Percentiles rank a stretch among this genome's conserved stretches.
phyloP scores from a whole-genome alignment of 30 jellyfish, hydroid and myxozoan genomes.

The Aurelia aurita complex sp. Pacific region DNA sequence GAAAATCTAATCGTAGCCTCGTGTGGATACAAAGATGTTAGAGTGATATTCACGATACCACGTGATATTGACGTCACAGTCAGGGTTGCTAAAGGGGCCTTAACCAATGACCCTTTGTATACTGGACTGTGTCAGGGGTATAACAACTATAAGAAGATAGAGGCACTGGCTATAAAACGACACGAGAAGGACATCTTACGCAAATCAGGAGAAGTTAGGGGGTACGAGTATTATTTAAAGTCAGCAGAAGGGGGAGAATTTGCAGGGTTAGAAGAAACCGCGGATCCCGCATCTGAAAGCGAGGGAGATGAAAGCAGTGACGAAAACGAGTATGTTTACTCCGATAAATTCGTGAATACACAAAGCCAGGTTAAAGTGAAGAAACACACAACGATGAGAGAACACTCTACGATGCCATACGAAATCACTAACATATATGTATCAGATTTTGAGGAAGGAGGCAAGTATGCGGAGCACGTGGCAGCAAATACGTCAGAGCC shows the following conservation, averaged over 20 bases:
- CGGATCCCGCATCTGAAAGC: no score
- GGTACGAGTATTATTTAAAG: conserved; percentile 49
- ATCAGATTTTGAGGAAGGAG: conserved; percentile 1
- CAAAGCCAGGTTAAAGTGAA: no score
- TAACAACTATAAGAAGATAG: conserved; percentile 70
- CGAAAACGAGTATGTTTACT: neutral
- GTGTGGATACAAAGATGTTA: conserved; percentile 66
- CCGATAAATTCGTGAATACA: no score
- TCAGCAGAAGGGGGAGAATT: conserved; percentile 32
- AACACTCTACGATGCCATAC: neutral
- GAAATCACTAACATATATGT: conserved; percentile 8
- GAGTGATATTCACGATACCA: conserved; percentile 87
- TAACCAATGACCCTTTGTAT: conserved; percentile 74
- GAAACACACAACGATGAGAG: no score
- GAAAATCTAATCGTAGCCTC: conserved; percentile 79
- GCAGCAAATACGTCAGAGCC: neutral
- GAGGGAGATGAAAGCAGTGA: conserved; percentile 16
- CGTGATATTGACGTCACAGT: conserved; percentile 72
- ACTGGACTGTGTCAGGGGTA: conserved; percentile 65
- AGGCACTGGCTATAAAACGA: conserved; percentile 52
- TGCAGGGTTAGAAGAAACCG: no score
- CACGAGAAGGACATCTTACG: conserved; percentile 40
- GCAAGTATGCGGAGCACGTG: neutral
- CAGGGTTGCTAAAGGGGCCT: conserved; percentile 77
- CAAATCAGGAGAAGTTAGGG: conserved; percentile 58